Evolutionary conservation across 2,113 vertebrate species (phyloP).

Genomic region (Sinosuthora webbiana): DNA sequence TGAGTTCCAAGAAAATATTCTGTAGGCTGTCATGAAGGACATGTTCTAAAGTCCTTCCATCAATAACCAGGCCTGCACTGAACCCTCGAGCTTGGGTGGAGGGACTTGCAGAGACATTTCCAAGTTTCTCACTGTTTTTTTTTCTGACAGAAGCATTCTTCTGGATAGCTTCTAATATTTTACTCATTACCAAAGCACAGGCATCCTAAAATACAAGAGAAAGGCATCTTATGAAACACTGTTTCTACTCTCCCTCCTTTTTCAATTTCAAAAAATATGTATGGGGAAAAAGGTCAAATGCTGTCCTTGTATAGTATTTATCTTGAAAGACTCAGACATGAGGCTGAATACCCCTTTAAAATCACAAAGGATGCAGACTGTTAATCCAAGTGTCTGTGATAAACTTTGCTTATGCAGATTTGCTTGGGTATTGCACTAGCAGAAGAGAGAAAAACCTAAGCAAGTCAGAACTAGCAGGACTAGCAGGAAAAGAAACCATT

Average conservation of each 20-base stretch:
- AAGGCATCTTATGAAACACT: not conserved
- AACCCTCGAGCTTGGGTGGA: not conserved
- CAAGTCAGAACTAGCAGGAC: not conserved
- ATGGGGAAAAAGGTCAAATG: not conserved
- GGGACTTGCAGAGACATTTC: not conserved
- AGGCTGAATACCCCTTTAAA: not conserved
- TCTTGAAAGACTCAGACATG: not conserved
- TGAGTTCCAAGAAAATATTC: constrained; percentile 75
- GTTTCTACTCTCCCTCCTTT: not conserved
- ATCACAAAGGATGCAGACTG: not conserved
- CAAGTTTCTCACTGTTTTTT: fast-evolving
- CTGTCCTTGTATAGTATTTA: not conserved
- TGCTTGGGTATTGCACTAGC: not conserved
- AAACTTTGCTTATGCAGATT: not conserved
- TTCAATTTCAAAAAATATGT: not conserved
- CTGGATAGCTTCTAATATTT: constrained; percentile 73
- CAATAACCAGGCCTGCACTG: constrained; percentile 77
- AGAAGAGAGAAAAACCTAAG: not conserved
- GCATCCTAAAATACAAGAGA: constrained; percentile 74
- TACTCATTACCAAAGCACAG: constrained; percentile 77
- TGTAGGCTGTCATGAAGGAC: constrained; percentile 77
- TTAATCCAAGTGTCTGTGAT: not conserved
- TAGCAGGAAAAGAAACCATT: not conserved
- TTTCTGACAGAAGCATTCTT: not conserved
- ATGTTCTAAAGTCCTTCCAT: constrained; percentile 81